A percentile compares a stretch with the other conserved stretches of the same genome.
Conservation (phyloP, 2,113 vertebrate genomes). For the Percina caprodes region DNA sequence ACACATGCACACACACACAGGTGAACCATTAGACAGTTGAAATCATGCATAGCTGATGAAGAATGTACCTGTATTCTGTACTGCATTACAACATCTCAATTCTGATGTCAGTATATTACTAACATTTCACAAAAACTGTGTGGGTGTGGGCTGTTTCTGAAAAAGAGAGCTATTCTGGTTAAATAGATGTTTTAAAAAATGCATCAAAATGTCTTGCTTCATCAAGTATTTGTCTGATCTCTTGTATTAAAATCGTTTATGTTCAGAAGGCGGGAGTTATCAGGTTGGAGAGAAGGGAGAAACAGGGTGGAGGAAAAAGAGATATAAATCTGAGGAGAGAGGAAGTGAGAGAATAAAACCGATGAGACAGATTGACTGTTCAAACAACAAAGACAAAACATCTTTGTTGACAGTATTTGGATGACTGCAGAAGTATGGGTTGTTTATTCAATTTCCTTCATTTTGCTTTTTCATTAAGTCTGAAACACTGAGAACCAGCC, state of each 20-base stretch:
- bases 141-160: background rate
- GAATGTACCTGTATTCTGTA: background rate
- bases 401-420: conserved; percentile 7
- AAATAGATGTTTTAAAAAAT: background rate
- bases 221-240: background rate
- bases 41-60: background rate
- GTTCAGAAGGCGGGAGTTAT: background rate
- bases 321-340: background rate
- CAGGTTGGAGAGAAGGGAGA: conserved; percentile 10
- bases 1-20: background rate
- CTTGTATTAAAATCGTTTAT: background rate
- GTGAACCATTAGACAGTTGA: background rate
- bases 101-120: background rate
- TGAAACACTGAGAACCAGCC: conserved; percentile 40
- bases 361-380: conserved; percentile 30
- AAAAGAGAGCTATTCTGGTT: background rate
- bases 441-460: conserved; percentile 51
- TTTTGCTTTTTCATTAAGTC: conserved; percentile 50
- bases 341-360: conserved; percentile 11
- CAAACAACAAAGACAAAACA: conserved; percentile 26
- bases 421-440: conserved; percentile 19
- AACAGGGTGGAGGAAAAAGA: background rate
- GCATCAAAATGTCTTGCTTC: background rate
- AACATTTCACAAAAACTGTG: background rate
- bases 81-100: background rate